phyloP scores from a whole-genome alignment of 2,888 invertebrate genomes.

The Nymphalis urticae region DNA sequence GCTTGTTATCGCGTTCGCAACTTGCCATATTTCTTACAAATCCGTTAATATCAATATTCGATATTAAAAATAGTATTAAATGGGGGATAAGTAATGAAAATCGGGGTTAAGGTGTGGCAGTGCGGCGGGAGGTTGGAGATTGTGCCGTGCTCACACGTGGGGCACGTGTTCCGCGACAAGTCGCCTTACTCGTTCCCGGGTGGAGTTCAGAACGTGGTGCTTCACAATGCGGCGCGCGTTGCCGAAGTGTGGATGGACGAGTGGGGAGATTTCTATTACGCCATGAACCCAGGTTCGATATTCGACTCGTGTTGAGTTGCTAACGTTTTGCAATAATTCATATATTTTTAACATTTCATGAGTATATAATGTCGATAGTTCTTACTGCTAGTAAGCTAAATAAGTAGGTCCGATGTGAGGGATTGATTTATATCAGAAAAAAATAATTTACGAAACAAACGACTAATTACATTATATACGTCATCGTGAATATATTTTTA shows the following conservation, averaged over 20 bases:
- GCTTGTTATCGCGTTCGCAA: too few relatives aligned
- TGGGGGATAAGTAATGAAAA: slow-evolving; percentile 13
- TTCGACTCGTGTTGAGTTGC: slow-evolving; percentile 44
- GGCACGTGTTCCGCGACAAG: slow-evolving; percentile 98
- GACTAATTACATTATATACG: neutral
- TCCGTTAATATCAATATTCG: neutral
- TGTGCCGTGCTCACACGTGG: slow-evolving; percentile 97
- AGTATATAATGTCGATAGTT: too few relatives aligned
- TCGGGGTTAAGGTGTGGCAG: slow-evolving; percentile 90
- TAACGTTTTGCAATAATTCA: slow-evolving; percentile 49
- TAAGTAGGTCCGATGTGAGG: too few relatives aligned
- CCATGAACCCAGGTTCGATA: slow-evolving; percentile 97
- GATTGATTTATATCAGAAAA: too few relatives aligned
- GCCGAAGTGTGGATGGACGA: slow-evolving; percentile 99
- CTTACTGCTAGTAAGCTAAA: too few relatives aligned
- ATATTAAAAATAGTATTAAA: neutral
- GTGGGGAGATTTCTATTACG: slow-evolving; percentile 99
- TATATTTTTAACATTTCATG: neutral
- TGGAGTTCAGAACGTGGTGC: slow-evolving; percentile 97
- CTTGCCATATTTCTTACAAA: too few relatives aligned
- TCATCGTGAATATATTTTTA: neutral
- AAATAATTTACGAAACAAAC: too few relatives aligned
- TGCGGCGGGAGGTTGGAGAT: slow-evolving; percentile 98
- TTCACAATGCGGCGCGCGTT: slow-evolving; percentile 98
- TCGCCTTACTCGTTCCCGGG: slow-evolving; percentile 99